Conservation (phyloP, 1,140 invertebrate genomes). For the Apis laboriosa region DNA sequence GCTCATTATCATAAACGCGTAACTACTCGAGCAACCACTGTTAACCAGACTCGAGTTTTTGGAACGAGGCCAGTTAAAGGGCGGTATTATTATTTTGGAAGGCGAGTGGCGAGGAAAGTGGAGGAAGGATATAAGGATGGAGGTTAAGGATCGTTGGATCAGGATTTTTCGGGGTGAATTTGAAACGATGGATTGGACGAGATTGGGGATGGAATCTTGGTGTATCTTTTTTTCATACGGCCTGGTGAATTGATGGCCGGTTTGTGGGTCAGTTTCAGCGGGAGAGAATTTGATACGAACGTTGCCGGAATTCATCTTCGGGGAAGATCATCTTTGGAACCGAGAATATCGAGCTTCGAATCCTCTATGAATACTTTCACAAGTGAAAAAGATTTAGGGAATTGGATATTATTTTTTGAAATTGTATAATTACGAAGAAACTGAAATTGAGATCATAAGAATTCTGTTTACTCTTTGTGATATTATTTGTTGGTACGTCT, state of each 20-base stretch:
- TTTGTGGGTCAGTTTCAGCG: neutral
- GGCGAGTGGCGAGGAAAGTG: neutral
- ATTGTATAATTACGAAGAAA: too few relatives aligned
- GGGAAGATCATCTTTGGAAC: neutral
- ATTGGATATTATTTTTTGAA: too few relatives aligned
- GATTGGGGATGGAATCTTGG: neutral
- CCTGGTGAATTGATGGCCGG: neutral
- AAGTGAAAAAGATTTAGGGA: too few relatives aligned
- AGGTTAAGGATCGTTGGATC: neutral
- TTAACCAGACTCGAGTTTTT: neutral
- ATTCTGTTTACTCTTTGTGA: too few relatives aligned
- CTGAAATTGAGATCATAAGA: too few relatives aligned
- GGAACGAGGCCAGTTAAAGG: neutral
- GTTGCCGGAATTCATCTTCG: neutral
- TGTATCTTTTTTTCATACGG: constrained; percentile 42
- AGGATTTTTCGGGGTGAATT: constrained; percentile 10
- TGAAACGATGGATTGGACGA: constrained; percentile 25
- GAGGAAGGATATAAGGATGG: neutral
- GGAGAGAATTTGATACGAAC: neutral
- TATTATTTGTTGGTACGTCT: too few relatives aligned
- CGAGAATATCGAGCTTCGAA: neutral
- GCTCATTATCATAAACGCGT: constrained; percentile 41
- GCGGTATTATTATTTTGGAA: too few relatives aligned
- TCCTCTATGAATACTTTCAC: too few relatives aligned
- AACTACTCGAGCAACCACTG: neutral